Conservation (phyloP, 2,888 invertebrate species). For the Encarsia formosa region DNA sequence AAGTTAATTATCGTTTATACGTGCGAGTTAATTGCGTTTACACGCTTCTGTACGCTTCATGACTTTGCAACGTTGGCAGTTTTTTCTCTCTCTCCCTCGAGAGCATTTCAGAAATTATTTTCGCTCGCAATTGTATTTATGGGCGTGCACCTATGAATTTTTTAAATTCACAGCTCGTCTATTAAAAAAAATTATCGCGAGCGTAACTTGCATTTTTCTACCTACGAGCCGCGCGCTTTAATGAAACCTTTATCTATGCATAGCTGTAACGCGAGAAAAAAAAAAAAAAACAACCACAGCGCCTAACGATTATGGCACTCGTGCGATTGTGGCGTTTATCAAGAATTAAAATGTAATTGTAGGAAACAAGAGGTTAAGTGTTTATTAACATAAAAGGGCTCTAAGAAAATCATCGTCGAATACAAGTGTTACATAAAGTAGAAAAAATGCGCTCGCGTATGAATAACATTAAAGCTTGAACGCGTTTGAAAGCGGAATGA, state of each 20-base stretch:
- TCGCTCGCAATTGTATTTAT: neutral
- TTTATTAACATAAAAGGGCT: slow-evolving; percentile 20
- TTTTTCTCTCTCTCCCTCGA: too few relatives aligned
- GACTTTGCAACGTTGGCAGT: too few relatives aligned
- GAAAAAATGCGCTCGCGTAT: neutral
- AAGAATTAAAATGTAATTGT: slow-evolving; percentile 21
- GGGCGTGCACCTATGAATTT: neutral
- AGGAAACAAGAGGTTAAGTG: slow-evolving; percentile 19
- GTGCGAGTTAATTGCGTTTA: slow-evolving; percentile 15
- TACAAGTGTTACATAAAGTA: slow-evolving; percentile 21
- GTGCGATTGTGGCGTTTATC: slow-evolving; percentile 16
- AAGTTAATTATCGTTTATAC: slow-evolving; percentile 13
- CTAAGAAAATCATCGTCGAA: slow-evolving; percentile 2
- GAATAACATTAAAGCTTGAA: neutral
- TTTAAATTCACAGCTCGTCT: neutral
- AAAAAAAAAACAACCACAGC: slow-evolving; percentile 3
- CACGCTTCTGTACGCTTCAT: too few relatives aligned
- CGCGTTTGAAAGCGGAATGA: neutral
- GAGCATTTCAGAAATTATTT: too few relatives aligned
- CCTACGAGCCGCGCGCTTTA: neutral
- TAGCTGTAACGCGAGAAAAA: neutral
- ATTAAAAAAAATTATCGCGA: neutral
- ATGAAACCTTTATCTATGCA: slow-evolving; percentile 6
- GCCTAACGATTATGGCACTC: slow-evolving; percentile 16
- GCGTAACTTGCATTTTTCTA: neutral